Conservation (phyloP, 1,140 invertebrate species). For the Sitobion miscanthi region DNA sequence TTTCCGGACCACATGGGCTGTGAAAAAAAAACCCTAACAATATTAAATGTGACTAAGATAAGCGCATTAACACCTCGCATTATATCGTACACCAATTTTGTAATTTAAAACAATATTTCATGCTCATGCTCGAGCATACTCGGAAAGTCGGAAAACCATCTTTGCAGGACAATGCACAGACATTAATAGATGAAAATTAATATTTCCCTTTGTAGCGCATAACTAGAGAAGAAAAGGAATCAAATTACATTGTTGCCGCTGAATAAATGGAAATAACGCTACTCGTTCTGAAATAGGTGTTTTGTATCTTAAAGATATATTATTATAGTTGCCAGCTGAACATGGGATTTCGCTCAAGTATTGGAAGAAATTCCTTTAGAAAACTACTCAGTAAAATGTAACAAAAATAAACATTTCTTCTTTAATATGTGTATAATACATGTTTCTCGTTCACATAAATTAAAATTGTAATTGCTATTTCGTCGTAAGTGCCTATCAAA, state of each 20-base stretch:
- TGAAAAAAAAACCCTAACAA: not conserved
- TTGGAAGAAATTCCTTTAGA: not conserved
- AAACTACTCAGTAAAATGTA: not conserved
- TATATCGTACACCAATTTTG: not conserved
- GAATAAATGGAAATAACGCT: not conserved
- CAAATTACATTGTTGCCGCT: not conserved
- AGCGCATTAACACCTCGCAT: not conserved
- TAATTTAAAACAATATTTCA: not conserved
- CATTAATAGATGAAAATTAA: slow-evolving; percentile 8
- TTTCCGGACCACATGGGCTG: not conserved
- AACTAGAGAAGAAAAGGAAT: not conserved
- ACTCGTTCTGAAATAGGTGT: not conserved
- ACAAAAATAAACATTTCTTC: not conserved
- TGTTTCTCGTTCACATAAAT: not conserved
- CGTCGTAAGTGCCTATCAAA: not conserved
- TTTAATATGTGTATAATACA: not conserved
- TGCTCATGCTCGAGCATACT: not conserved
- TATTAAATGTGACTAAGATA: not conserved
- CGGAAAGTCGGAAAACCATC: not conserved
- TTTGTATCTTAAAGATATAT: not conserved
- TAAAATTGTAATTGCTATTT: not conserved
- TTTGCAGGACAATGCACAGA: not conserved
- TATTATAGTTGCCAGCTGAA: not conserved
- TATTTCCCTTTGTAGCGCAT: not conserved
- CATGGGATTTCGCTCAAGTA: not conserved